Base-by-base conservation (phyloP, 2,113 vertebrate species). In the Salvelinus alpinus region DNA sequence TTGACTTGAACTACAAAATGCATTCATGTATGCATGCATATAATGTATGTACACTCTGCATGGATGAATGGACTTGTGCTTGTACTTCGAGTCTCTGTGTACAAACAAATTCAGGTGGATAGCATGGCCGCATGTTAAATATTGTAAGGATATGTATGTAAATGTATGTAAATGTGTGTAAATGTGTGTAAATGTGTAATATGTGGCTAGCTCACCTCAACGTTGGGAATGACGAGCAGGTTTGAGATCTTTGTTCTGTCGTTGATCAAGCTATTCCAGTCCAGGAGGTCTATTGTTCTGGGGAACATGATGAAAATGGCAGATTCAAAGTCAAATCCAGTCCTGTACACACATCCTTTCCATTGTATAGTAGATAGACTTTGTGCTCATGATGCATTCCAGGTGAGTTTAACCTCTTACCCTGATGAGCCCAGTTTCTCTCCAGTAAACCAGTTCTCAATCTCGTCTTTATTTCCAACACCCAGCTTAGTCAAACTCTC, bases 191-290 rank as follows among this genome's bases (percentile, higher is more conserved):
- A 67, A 4, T 27, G 64, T 66, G 25, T 29, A 6, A n/a, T 31
- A 29, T 5, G 9, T 68, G 75, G 5, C 5, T 20, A 34, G 18
- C 87, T 78, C 78, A 98, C 97, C 95, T 96, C 82, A 12, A 93
- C 60, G 65, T 96, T 96, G 38, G 96, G 97, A 34, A 97, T 76
- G 0, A 97, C 86, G 27, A 99, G 93, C 77, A 96, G 93, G 82
- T 94, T 94, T 20, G 95, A 92, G 77, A 93, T 86, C 77, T 91
- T 90, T 5, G 87, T 93, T 81, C 90, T 90, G 83, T 90, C 92
- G 75, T 96, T 91, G 0, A 98, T 90, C 57, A 99, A 89, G 80
- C 92, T 91, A 90, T 91, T 95, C 97, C 97, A 99, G 87, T 97
- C 95, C 69, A 98, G 84, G 74, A 98, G 77, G 88, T 99, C 96